Conservation (phyloP, 2,888 invertebrate species). For the Nineta flava region DNA sequence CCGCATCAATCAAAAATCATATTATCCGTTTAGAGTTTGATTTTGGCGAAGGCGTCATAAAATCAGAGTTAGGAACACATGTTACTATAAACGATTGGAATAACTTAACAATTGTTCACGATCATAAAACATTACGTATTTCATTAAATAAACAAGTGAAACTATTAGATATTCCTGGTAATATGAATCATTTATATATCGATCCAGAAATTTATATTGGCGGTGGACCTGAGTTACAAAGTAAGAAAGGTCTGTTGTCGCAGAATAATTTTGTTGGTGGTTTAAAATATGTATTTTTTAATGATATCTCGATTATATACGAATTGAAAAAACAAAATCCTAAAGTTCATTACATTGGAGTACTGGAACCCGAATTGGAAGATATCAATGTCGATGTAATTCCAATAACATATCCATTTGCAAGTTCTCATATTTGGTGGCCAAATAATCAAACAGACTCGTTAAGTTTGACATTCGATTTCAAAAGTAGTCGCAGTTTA, state of each 20-base stretch:
- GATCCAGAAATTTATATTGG: slow-evolving; percentile 91
- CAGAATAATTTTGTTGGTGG: slow-evolving; percentile 80
- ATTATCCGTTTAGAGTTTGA: slow-evolving; percentile 76
- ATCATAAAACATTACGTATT: slow-evolving; percentile 53
- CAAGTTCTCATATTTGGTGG: slow-evolving; percentile 83
- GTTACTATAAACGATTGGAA: slow-evolving; percentile 73
- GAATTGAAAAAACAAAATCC: slow-evolving; percentile 72
- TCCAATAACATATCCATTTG: slow-evolving; percentile 82
- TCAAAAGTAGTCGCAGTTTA: slow-evolving; percentile 68
- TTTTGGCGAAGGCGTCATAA: slow-evolving; percentile 65
- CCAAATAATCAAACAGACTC: slow-evolving; percentile 57
- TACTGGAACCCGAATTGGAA: slow-evolving; percentile 67
- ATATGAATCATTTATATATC: slow-evolving; percentile 59
- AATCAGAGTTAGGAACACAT: slow-evolving; percentile 47
- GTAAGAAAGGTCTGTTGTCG: slow-evolving; percentile 37
- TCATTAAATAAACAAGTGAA: slow-evolving; percentile 59
- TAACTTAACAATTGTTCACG: slow-evolving; percentile 73
- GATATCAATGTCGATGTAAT: slow-evolving; percentile 74
- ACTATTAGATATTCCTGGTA: slow-evolving; percentile 53
- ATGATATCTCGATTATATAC: slow-evolving; percentile 81
- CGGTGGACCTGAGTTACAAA: slow-evolving; percentile 69
- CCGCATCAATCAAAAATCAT: slow-evolving; percentile 69
- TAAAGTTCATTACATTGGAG: slow-evolving; percentile 64
- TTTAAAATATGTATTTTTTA: slow-evolving; percentile 82
- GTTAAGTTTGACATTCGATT: slow-evolving; percentile 68